Percentiles rank a stretch among this genome's conserved stretches.
phyloP scores from a whole-genome alignment of 2,888 invertebrate species.

The Rotaria socialis region DNA sequence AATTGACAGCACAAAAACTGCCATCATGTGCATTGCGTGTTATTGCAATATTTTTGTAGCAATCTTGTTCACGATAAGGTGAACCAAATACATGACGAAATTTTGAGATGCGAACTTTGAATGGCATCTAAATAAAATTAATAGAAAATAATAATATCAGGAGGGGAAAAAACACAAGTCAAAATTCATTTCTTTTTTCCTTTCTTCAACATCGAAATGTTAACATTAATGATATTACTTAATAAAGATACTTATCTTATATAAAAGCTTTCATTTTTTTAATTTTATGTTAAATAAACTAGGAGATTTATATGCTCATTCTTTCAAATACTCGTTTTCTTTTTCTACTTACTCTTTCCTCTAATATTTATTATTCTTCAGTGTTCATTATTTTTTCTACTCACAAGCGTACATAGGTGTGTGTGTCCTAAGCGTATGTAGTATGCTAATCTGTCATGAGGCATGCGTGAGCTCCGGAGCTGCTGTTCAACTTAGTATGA shows the following conservation, averaged over 20 bases:
- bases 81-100: constrained; percentile 92
- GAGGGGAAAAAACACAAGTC: too few relatives aligned
- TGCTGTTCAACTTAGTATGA: neutral
- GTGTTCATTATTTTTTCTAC: neutral
- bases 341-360: neutral
- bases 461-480: neutral
- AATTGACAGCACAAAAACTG: constrained; percentile 87
- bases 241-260: too few relatives aligned
- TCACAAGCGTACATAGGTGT: neutral
- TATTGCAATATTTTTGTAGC: constrained; percentile 86
- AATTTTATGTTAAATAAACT: too few relatives aligned
- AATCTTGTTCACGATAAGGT: constrained; percentile 79
- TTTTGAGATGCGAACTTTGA: constrained; percentile 45
- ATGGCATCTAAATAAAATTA: constrained; percentile 42
- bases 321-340: neutral
- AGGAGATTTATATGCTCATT: too few relatives aligned
- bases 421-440: neutral
- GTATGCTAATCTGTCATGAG: neutral
- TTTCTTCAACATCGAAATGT: neutral
- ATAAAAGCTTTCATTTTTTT: too few relatives aligned
- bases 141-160: too few relatives aligned
- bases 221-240: too few relatives aligned
- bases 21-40: constrained; percentile 84
- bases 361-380: neutral
- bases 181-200: neutral